Conservation (phyloP, 2,888 invertebrate species). For the Invenusta paracnida region DNA sequence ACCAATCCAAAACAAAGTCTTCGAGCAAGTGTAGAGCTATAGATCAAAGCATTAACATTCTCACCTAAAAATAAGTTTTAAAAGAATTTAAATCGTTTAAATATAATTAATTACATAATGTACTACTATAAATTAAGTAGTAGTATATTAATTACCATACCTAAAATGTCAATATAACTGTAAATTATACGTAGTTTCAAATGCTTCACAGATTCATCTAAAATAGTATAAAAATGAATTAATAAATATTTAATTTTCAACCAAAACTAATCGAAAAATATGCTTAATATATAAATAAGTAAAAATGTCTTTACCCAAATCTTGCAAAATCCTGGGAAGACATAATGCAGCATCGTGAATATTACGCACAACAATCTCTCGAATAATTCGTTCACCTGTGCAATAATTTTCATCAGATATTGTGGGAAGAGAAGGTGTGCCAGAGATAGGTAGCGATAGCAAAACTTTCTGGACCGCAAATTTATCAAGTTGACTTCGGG, state of each 20-base stretch:
- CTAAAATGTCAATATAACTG: not conserved
- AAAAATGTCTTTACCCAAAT: not conserved
- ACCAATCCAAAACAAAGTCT: not conserved
- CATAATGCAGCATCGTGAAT: not conserved
- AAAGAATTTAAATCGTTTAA: not conserved
- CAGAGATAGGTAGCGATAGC: not conserved
- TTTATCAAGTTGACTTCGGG: not conserved
- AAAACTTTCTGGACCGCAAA: not conserved
- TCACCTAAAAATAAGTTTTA: not conserved
- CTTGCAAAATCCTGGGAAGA: not conserved
- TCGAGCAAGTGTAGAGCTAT: not conserved
- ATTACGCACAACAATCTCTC: not conserved
- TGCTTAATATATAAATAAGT: no score
- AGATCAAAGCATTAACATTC: not conserved
- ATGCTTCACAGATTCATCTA: not conserved
- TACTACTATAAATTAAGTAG: not conserved
- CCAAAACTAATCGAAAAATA: not conserved
- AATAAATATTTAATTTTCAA: not conserved
- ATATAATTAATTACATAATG: not conserved
- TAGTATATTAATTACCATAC: not conserved
- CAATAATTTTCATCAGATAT: not conserved
- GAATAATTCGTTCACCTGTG: not conserved
- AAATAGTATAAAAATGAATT: no score
- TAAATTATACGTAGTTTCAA: not conserved
- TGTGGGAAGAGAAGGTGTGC: not conserved